These are phyloP conservation scores for Axis porcinus DNA, from an alignment of 2,113 vertebrate species.

Conservation along the genomic window DNA sequence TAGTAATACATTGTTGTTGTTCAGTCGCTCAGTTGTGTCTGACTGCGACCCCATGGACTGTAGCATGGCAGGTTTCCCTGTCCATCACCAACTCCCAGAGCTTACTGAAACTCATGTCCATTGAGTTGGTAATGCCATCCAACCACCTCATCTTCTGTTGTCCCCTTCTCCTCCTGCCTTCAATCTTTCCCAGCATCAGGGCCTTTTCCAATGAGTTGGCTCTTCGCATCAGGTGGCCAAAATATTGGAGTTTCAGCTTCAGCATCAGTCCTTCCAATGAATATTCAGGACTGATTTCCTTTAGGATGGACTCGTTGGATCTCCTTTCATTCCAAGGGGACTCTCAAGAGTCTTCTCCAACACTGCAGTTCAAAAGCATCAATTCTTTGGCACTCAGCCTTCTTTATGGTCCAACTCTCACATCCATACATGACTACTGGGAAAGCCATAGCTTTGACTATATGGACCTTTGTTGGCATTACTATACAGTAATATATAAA, in stretches of 20 bases:
- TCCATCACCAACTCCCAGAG: background rate
- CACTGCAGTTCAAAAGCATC: background rate
- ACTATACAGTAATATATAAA: background rate
- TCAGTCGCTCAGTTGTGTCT: fast-evolving
- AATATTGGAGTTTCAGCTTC: background rate
- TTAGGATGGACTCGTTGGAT: background rate
- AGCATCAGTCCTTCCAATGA: background rate
- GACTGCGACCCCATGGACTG: background rate
- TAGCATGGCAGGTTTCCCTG: fast-evolving
- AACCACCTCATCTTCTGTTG: background rate
- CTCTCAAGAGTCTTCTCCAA: background rate
- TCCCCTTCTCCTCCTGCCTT: background rate
- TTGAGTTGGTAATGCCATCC: background rate
- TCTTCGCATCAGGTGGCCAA: background rate
- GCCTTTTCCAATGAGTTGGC: fast-evolving
- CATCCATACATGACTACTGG: background rate
- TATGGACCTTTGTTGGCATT: background rate
- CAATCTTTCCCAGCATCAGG: background rate
- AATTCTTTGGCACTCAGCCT: background rate
- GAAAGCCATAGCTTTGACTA: background rate
- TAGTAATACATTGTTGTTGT: background rate
- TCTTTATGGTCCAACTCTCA: background rate
- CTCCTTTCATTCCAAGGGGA: background rate
- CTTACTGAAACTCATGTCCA: background rate
- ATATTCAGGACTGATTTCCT: background rate